These are phyloP conservation scores for Lepeophtheirus salmonis DNA, from an alignment of 1,140 invertebrate species.

Conservation along the genomic window DNA sequence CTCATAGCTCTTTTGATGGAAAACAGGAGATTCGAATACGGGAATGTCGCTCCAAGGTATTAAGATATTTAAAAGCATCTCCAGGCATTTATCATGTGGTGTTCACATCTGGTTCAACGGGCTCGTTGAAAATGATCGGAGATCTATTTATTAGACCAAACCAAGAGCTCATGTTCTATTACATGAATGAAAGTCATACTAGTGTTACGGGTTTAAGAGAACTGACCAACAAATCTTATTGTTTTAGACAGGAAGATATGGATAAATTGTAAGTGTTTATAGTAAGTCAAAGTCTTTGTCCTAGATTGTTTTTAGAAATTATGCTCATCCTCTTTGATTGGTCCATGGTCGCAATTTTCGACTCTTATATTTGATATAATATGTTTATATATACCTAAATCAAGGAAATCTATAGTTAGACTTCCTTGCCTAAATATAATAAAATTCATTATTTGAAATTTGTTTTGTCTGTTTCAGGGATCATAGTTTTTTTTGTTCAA, in stretches of 20 bases:
- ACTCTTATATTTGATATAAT: no score
- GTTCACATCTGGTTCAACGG: slow-evolving; percentile 76
- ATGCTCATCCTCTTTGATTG: no score
- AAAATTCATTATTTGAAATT: no score
- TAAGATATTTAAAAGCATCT: slow-evolving; percentile 63
- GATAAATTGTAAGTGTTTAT: background rate
- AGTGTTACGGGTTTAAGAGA: slow-evolving; percentile 80
- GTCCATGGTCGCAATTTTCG: no score
- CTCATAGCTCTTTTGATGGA: slow-evolving; percentile 60
- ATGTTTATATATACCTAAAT: no score
- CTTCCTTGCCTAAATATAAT: no score
- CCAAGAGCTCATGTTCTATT: slow-evolving; percentile 39
- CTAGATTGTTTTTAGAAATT: no score
- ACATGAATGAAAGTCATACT: slow-evolving; percentile 79
- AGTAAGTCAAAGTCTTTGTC: no score
- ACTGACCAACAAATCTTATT: slow-evolving; percentile 21
- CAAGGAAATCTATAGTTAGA: no score
- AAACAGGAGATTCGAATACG: no score
- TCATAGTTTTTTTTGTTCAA: no score
- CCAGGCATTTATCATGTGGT: slow-evolving; percentile 61
- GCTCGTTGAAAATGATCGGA: slow-evolving; percentile 55
- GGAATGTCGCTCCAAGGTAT: slow-evolving; percentile 55
- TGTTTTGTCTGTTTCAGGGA: no score
- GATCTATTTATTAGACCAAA: slow-evolving; percentile 51
- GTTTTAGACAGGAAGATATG: slow-evolving; percentile 18